These are phyloP conservation scores for Chaunax sp. DNA, from an alignment of 2,797 vertebrate species.

Conservation along the genomic window DNA sequence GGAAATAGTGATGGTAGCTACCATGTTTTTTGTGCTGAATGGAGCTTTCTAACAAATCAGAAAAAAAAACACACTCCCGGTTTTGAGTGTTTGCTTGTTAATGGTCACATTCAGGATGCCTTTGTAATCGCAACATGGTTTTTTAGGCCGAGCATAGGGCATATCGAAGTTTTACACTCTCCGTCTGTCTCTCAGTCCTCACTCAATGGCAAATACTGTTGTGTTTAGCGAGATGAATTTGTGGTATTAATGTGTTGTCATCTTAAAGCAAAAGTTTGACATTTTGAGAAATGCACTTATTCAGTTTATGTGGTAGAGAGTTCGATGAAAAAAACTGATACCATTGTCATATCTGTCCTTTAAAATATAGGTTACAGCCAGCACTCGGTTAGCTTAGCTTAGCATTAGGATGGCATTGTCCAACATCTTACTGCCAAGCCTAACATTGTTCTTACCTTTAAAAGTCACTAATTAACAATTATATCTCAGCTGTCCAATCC, in stretches of 20 bases:
- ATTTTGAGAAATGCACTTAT: constrained; percentile 26
- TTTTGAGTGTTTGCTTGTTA: constrained; percentile 56
- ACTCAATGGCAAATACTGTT: constrained; percentile 69
- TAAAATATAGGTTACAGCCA: background rate
- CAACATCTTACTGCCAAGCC: constrained; percentile 1
- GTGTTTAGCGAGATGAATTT: constrained; percentile 34
- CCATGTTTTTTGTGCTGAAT: constrained; percentile 12
- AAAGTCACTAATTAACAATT: background rate
- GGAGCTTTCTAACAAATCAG: constrained; percentile 35
- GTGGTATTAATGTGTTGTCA: constrained; percentile 25
- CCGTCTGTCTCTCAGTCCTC: constrained; percentile 47
- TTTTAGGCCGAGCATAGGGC: constrained; percentile 79
- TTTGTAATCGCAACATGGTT: constrained; percentile 75
- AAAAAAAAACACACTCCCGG: constrained; percentile 4
- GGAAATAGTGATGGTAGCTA: constrained; percentile 29
- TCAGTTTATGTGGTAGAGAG: background rate
- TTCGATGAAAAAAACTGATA: background rate
- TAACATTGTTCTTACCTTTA: background rate
- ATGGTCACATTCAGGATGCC: constrained; percentile 62
- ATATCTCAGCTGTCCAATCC: background rate
- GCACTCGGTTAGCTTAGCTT: background rate
- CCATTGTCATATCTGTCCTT: background rate
- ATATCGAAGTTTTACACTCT: constrained; percentile 70
- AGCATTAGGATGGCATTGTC: background rate
- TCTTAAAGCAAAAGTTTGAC: constrained; percentile 27